Base-by-base conservation (phyloP, 2,797 vertebrate species). In the Crenuchus spilurus region DNA sequence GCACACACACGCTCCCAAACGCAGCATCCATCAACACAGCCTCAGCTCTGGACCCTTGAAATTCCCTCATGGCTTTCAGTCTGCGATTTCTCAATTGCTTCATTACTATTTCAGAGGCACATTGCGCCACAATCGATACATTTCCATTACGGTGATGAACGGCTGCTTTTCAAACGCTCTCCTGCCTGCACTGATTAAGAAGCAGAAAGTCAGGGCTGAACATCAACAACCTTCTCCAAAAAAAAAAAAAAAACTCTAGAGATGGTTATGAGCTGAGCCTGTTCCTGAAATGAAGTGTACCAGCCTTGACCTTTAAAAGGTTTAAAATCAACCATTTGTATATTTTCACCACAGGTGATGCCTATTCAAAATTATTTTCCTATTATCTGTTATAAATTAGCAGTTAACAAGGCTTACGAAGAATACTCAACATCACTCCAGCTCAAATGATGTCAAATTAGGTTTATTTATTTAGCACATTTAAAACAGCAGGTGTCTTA, bases 141-240 rank as follows among this genome's bases (percentile, higher is more conserved):
- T 88, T 85, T 90, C 89, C 89, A 92, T 92, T 92, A 92, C 81
- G 74, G 85, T 92, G 91, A 92, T 90, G 88, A 92, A 93, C 87
- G 83, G 84, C 86, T 77, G 71, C 80, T 90, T 89, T 90, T 87
- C 83, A 79, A 87, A 83, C 72, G 78, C 75, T 81, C 87, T 84
- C 81, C 83, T 78, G 85, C 88, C 85, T 78, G 85, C 81, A 85
- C 84, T 87, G 86, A 89, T 88, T 88, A 85, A 82, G 84, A 63
- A 78, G 80, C 84, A 81, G 37, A 26, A 51, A 48, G 55, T 70
- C 67, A 64, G 54, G 41, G 48, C 67, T 35, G 51, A 35, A 28
- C 48, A 31, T 65, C 37, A n/a, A 62, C 26, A 6, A 62, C 46
- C 73, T 41, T 30, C 54, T 33, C 14, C 6, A 4, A 39, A 61